Evolutionary conservation across 1,140 invertebrate genomes (phyloP).

Genomic region (Drosophila bifasciata): DNA sequence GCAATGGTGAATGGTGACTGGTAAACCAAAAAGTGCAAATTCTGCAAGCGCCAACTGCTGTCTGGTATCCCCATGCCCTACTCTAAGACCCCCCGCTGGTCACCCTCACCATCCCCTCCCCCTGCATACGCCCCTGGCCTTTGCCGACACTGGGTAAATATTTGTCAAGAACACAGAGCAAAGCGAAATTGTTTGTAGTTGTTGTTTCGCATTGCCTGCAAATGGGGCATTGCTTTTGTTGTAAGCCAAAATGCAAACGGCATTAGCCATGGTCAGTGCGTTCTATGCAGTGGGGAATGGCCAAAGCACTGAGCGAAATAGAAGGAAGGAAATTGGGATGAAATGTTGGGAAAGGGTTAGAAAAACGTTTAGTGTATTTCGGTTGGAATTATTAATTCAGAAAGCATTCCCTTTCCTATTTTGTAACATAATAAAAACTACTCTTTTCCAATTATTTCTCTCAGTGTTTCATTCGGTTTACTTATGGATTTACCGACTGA

Average conservation of each 20-base stretch:
- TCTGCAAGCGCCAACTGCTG: conserved; percentile 24
- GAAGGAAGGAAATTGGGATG: no score
- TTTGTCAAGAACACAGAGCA: conserved; percentile 58
- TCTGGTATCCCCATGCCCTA: conserved; percentile 1
- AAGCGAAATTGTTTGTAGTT: conserved; percentile 25
- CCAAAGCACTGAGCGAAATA: conserved; percentile 19
- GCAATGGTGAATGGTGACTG: conserved; percentile 45
- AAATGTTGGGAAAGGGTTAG: no score
- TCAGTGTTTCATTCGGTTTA: conserved; percentile 3
- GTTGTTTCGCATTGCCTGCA: conserved; percentile 10
- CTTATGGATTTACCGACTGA: conserved; percentile 23
- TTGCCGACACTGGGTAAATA: conserved; percentile 62
- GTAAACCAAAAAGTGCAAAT: conserved; percentile 34
- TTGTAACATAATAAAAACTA: no score
- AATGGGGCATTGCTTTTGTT: conserved; percentile 32
- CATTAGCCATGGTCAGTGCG: conserved; percentile 74
- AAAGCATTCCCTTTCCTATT: no score
- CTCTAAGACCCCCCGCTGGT: conserved; percentile 30
- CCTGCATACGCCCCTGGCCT: conserved; percentile 1
- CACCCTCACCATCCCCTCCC: no score
- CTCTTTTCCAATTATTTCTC: no score
- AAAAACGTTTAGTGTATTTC: no score
- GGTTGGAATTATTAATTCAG: no score
- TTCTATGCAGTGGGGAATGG: conserved; percentile 19
- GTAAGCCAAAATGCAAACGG: conserved; percentile 71